Evolutionary conservation across 2,113 vertebrate species (phyloP).

Genomic region (Actinemys pallida): DNA sequence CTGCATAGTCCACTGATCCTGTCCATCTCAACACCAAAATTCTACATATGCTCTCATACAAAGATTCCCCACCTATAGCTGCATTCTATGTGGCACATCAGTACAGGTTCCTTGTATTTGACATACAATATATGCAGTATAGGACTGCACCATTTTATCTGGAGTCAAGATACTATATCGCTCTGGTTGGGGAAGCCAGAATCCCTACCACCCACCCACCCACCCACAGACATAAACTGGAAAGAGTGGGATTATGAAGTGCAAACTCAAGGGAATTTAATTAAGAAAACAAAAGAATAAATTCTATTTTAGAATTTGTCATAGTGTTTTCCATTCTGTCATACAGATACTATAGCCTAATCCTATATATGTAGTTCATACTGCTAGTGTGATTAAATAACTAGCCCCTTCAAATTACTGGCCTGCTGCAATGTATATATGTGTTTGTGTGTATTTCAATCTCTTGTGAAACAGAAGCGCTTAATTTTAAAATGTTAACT

Average conservation of each 20-base stretch:
- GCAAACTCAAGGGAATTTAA: background rate
- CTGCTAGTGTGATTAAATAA: background rate
- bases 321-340: background rate
- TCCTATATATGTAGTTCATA: background rate
- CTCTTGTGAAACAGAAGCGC: conserved; percentile 2
- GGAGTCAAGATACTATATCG: background rate
- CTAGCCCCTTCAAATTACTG: background rate
- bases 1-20: background rate
- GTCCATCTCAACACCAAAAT: background rate
- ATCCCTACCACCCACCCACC: fast-evolving
- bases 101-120: background rate
- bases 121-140: background rate
- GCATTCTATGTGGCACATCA: fast-evolving
- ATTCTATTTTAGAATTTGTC: background rate
- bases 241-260: background rate
- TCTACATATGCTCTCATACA: background rate
- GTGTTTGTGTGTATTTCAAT: background rate
- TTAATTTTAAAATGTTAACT: conserved; percentile 54
- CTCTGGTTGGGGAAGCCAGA: background rate
- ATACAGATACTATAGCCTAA: background rate
- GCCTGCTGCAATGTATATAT: background rate
- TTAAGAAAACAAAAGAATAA: background rate
- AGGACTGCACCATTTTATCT: background rate
- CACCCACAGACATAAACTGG: background rate
- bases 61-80: background rate